Evolutionary conservation across 1,140 invertebrate genomes (phyloP), one percentile per base, ranked within the genome.

Genomic region (Drosophila micromelanica): DNA sequence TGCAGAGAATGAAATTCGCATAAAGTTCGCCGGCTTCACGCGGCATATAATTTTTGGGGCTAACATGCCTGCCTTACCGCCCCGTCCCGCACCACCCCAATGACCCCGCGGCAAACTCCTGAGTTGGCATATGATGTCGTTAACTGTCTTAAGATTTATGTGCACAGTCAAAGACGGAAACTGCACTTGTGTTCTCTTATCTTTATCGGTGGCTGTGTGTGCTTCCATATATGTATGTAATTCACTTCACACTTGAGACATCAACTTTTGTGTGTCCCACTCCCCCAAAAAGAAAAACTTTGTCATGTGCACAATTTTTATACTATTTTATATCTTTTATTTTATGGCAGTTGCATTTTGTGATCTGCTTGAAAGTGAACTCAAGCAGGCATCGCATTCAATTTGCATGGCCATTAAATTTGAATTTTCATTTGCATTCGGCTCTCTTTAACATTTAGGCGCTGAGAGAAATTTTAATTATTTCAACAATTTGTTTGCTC

Each of bases 101-200:
- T 15, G 27, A n/a, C 13, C 43, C 43, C 32, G 6, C 6, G 2
- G 11, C 17, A 64, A 56, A 42, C 30, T 52, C 59, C 70, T 65
- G 57, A 72, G 61, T 68, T 81, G 73, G 61, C 81, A 80, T 86
- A 77, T 78, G 82, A 87, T 87, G 81, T 81, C 82, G 82, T 86
- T 86, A 87, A 86, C 82, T 86, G 82, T 86, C 82, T 86, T 86
- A 86, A 86, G 82, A 86, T 86, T 86, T 86, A 86, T 86, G 77
- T 82, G 81, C 78, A 69, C 71, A 84, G 78, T 87, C 82, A 86
- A 76, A 86, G 77, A 72, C 82, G 82, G 82, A 86, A 86, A 82
- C 82, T 86, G 84, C 79, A 86, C 82, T 86, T 89, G 78, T 78
- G 64, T 78, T 38, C 45, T 60, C 13, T n/a, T 23, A 48, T 48